Evolutionary conservation across 1,140 invertebrate genomes (phyloP).

Genomic region (Meloidogyne exigua): DNA sequence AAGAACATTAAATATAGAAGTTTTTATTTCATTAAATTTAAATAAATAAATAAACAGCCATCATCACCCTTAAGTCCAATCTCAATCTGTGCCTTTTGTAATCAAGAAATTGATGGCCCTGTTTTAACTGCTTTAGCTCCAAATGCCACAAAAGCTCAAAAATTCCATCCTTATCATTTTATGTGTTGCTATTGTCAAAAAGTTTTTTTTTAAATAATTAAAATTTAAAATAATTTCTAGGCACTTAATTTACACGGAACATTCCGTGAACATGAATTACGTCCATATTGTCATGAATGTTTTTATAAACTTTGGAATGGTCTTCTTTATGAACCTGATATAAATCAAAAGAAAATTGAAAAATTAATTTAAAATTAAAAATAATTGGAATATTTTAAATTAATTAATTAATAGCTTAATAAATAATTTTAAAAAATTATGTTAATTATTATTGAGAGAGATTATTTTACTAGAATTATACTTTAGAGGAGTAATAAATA

Average conservation of each 20-base stretch:
- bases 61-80: slow-evolving; percentile 41
- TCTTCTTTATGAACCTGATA: slow-evolving; percentile 49
- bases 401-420: too few relatives aligned
- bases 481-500: too few relatives aligned
- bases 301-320: slow-evolving; percentile 63
- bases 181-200: slow-evolving; percentile 64
- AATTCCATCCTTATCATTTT: slow-evolving; percentile 61
- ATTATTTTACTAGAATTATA: too few relatives aligned
- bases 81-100: slow-evolving; percentile 60
- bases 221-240: slow-evolving; percentile 27
- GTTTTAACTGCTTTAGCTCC: slow-evolving; percentile 60
- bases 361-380: slow-evolving; percentile 36
- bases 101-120: slow-evolving; percentile 60
- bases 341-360: slow-evolving; percentile 45
- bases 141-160: slow-evolving; percentile 58
- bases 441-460: too few relatives aligned
- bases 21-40: slow-evolving; percentile 10
- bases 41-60: slow-evolving; percentile 35
- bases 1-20: slow-evolving; percentile 61
- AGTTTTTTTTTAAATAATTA: slow-evolving; percentile 19
- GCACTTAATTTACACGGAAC: slow-evolving; percentile 62
- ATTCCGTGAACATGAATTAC: slow-evolving; percentile 59
- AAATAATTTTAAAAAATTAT: too few relatives aligned
- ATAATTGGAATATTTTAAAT: too few relatives aligned
- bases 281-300: slow-evolving; percentile 60